These are phyloP conservation scores for Ibidorhyncha struthersii DNA, from an alignment of 2,113 vertebrate genomes.

Conservation along the genomic window DNA sequence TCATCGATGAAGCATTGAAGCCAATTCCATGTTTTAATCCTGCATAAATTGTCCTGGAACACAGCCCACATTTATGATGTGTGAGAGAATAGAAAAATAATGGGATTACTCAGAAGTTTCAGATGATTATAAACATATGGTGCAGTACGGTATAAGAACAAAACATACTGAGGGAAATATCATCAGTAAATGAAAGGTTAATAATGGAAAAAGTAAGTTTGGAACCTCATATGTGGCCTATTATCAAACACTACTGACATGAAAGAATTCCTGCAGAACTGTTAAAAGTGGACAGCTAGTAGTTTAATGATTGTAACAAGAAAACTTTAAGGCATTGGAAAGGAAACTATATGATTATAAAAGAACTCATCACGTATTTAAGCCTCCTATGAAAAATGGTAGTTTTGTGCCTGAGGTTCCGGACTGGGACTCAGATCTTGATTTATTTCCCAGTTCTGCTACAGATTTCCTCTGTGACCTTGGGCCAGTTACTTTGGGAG, in stretches of 20 bases:
- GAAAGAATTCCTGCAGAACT: constrained; percentile 60
- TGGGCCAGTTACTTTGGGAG: constrained; percentile 25
- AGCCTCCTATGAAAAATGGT: constrained; percentile 26
- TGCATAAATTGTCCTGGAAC: constrained; percentile 55
- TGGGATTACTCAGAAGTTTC: constrained; percentile 52
- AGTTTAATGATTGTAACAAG: constrained; percentile 27
- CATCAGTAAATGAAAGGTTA: constrained; percentile 47
- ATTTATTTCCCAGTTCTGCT: constrained; percentile 65
- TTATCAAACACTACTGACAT: constrained; percentile 49
- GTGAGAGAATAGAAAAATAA: constrained; percentile 59
- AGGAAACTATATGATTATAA: constrained; percentile 45
- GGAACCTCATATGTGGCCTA: constrained; percentile 35
- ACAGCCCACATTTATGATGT: constrained; percentile 40
- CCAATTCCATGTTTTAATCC: constrained; percentile 61
- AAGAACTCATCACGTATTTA: constrained; percentile 61
- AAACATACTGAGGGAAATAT: constrained; percentile 28
- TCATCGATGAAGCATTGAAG: constrained; percentile 34
- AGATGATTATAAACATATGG: constrained; percentile 74
- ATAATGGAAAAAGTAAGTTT: constrained; percentile 45
- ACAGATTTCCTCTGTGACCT: constrained; percentile 52
- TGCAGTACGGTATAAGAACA: not conserved
- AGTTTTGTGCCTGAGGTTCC: constrained; percentile 41
- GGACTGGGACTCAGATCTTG: constrained; percentile 42
- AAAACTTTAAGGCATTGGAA: constrained; percentile 27
- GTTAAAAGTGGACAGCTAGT: constrained; percentile 50